Evolutionary conservation across 2,797 vertebrate species (phyloP).

Genomic region (Lepilemur septentrionalis): DNA sequence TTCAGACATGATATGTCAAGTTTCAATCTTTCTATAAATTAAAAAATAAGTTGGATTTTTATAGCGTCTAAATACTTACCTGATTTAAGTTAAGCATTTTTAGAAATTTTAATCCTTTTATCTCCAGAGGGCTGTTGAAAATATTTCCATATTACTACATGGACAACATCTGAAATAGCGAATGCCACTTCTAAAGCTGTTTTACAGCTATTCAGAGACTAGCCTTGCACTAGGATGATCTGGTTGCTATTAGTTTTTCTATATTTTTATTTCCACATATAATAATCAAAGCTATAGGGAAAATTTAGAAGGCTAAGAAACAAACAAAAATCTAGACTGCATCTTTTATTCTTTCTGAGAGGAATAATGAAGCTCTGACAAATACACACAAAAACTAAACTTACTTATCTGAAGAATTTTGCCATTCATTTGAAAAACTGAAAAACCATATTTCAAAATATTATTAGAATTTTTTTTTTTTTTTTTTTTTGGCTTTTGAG

Average conservation of each 20-base stretch:
- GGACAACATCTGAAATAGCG: neutral
- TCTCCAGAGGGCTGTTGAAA: neutral
- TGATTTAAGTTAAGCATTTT: neutral
- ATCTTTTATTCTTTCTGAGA: neutral
- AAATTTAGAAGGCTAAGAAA: neutral
- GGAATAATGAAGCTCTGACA: neutral
- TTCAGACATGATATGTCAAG: neutral
- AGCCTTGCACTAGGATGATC: neutral
- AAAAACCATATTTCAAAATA: neutral
- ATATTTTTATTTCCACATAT: neutral
- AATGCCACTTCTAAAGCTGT: neutral
- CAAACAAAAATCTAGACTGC: neutral
- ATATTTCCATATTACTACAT: neutral
- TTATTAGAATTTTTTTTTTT: neutral
- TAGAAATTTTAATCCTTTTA: neutral
- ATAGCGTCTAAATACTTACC: neutral
- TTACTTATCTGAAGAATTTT: neutral
- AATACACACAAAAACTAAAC: neutral
- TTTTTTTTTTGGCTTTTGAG: neutral
- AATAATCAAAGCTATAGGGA: neutral
- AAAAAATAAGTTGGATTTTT: slow-evolving; percentile 19
- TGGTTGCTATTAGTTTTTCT: neutral
- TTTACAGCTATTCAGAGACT: neutral
- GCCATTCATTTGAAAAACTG: neutral
- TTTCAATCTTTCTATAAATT: slow-evolving; percentile 6